These are phyloP conservation scores for Halcyon malimbica DNA, from an alignment of 2,113 vertebrate genomes.

Conservation along the genomic window DNA sequence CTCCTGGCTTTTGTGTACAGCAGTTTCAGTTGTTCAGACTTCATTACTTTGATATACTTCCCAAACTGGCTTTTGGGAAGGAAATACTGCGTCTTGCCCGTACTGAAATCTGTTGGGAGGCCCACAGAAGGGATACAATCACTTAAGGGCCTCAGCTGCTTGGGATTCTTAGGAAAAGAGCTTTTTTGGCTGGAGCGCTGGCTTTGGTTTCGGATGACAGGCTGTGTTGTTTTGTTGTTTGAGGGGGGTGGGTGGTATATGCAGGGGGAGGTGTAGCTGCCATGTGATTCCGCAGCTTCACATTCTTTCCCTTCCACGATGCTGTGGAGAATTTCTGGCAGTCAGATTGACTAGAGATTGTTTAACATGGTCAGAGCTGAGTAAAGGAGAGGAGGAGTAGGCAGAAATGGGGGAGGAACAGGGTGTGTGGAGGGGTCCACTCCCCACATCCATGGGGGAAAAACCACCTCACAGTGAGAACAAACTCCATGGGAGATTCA, in stretches of 20 bases:
- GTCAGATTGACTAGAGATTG: conserved; percentile 37
- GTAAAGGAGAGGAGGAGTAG: not conserved
- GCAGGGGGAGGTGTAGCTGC: conserved; percentile 53
- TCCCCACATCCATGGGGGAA: not conserved
- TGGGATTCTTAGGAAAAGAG: conserved; percentile 63
- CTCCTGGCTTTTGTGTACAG: conserved; percentile 16
- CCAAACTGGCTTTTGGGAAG: conserved; percentile 44
- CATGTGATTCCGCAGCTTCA: conserved; percentile 53
- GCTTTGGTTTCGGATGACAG: conserved; percentile 54
- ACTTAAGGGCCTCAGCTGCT: conserved; percentile 74
- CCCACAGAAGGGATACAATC: conserved; percentile 76
- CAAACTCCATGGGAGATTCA: not conserved
- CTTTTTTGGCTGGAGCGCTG: conserved; percentile 35
- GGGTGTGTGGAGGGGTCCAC: not conserved
- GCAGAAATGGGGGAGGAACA: not conserved
- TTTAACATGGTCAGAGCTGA: not conserved
- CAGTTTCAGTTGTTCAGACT: conserved; percentile 18
- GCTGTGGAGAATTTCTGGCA: conserved; percentile 71
- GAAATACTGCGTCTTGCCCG: conserved; percentile 74
- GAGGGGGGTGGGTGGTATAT: conserved; percentile 36
- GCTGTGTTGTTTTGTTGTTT: conserved; percentile 72
- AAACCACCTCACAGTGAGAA: not conserved
- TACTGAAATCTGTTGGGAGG: conserved; percentile 46
- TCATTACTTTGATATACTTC: conserved; percentile 44
- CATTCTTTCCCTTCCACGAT: conserved; percentile 66